Percentiles rank a stretch among this genome's conserved stretches.
Evolutionary conservation across 2,113 vertebrate species (phyloP).

Genomic region (Perognathus longimembris): DNA sequence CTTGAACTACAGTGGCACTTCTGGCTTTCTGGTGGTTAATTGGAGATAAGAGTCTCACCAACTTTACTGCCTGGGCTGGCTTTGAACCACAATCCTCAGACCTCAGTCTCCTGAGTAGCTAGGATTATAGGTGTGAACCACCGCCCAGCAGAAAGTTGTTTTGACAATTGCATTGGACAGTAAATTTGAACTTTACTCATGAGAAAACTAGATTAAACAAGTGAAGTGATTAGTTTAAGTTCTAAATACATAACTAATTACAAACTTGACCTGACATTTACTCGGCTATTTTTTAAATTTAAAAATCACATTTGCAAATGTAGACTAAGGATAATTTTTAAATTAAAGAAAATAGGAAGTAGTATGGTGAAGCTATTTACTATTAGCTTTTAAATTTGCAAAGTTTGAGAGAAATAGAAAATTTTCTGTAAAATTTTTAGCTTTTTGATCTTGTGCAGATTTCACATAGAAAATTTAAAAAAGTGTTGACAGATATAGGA

Average conservation of each 20-base stretch:
- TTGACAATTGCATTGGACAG: not conserved
- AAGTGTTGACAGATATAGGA: not conserved
- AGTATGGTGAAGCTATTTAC: not conserved
- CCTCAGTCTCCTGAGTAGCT: no score
- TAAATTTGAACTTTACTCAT: not conserved
- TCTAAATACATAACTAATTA: constrained; percentile 2
- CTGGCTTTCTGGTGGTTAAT: no score
- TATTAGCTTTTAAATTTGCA: not conserved
- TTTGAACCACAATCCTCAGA: no score
- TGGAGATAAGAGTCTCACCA: no score
- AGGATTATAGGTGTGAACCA: no score
- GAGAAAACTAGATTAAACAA: not conserved
- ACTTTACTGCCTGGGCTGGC: no score
- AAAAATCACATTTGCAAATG: constrained; percentile 3
- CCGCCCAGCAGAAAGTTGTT: no score
- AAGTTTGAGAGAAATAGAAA: constrained; percentile 43
- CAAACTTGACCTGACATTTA: not conserved
- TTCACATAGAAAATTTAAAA: constrained; percentile 17
- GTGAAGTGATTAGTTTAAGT: not conserved
- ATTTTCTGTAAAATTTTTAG: not conserved
- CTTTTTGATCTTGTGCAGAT: not conserved
- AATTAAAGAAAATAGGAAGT: not conserved
- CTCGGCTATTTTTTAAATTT: constrained; percentile 10
- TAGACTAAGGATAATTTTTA: not conserved
- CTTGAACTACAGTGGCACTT: no score